Evolutionary conservation across 2,888 invertebrate species (phyloP), one percentile per base, ranked within the genome.

Genomic region (Fragum whitleyi): DNA sequence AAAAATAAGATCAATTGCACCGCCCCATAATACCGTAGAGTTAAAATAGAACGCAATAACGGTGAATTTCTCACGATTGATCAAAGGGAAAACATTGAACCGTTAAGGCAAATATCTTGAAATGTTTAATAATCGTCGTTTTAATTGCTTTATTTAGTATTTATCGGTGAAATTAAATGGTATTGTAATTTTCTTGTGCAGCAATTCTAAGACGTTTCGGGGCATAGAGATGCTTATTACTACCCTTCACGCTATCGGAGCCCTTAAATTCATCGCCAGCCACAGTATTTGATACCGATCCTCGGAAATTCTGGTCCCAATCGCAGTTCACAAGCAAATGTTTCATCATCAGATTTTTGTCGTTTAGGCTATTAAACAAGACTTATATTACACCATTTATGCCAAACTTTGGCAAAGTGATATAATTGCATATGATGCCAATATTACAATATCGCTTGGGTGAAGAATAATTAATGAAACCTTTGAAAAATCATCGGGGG

Each of bases 1-100:
- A 75, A 86, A 81, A 47, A 39, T 65, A 29, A 42, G 65, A 42
- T 65, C 42, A 42, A 42, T 42, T n/a, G 65, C 7, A 65, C 65
- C 65, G 65, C 65, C 65, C 42, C 65, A n/a, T n/a, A 47, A 47
- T 47, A 42, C 5, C 21, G 42, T 65, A 65, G 42, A 23, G 65
- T 42, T 65, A 65, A 65, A 65, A 65, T 65, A 65, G 65, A 19
- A 32, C n/a, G 23, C 19, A 32, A 65, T 42, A 21, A 32, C 39
- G 32, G 39, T n/a, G 57, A 14, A 57, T 1, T 65, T 65, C 65
- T 21, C 65, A 65, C 42, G 42, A 36, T 42, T 23, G 61, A 61
- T 61, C 32, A 42, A 65, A 42, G 9, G 42, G 23, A 42, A 14
- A 65, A 39, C 28, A 42, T 65, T 65, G 65, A 65, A 65, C 65